Evolutionary conservation across 2,888 invertebrate genomes (phyloP).

Genomic region (Parelbella ahira): DNA sequence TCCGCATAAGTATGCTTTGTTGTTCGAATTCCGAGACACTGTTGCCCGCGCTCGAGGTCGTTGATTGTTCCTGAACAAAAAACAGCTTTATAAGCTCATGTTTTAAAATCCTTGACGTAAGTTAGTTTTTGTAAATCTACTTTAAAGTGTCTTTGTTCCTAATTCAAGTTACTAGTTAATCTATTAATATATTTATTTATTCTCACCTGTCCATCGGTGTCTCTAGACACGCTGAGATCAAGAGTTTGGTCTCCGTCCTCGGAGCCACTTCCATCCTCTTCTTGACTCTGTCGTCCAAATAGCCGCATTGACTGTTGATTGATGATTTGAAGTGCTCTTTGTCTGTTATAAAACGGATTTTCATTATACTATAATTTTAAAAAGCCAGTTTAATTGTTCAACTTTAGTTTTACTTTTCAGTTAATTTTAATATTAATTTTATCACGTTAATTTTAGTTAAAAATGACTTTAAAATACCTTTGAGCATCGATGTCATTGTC

Average conservation of each 20-base stretch:
- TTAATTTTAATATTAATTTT: too few species aligned
- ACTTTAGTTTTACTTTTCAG: too few species aligned
- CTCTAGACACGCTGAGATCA: constrained; percentile 73
- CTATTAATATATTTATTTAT: not conserved
- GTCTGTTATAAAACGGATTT: too few species aligned
- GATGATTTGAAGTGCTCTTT: constrained; percentile 71
- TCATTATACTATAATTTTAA: too few species aligned
- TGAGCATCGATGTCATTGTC: constrained; percentile 71
- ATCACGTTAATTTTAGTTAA: too few species aligned
- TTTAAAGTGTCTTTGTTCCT: too few species aligned
- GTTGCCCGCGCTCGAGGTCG: constrained; percentile 75
- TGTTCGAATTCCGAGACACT: constrained; percentile 76
- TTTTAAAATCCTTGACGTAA: too few species aligned
- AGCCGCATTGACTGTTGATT: constrained; percentile 73
- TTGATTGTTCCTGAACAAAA: constrained; percentile 62
- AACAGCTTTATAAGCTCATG: too few species aligned
- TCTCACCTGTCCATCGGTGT: constrained; percentile 72
- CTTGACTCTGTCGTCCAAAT: constrained; percentile 62
- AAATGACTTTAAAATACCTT: constrained; percentile 49
- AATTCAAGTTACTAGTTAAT: too few species aligned
- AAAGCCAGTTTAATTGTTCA: too few species aligned
- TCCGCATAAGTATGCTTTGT: constrained; percentile 71
- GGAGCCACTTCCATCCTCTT: constrained; percentile 72
- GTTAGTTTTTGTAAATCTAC: too few species aligned
- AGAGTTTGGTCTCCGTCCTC: constrained; percentile 77